phyloP scores from a whole-genome alignment of 2,888 invertebrate genomes.

The Oscheius sp. region DNA sequence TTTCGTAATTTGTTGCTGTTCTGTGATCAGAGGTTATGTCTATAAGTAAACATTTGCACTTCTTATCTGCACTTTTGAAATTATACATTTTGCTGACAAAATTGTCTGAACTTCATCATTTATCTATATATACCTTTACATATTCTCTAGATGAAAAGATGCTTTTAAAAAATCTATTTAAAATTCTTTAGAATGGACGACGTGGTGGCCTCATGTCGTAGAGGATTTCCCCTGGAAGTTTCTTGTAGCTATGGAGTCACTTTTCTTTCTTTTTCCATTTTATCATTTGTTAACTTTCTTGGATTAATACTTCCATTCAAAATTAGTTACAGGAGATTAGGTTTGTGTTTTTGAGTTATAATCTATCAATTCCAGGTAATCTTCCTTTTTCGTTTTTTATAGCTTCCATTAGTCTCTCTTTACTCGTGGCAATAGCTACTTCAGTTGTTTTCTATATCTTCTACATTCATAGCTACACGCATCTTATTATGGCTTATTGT shows the following conservation, averaged over 20 bases:
- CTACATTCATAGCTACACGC: constrained; percentile 50
- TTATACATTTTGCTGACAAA: neutral
- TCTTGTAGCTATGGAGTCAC: constrained; percentile 34
- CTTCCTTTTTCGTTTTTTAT: constrained; percentile 41
- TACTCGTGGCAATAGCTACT: constrained; percentile 40
- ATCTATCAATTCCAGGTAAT: neutral
- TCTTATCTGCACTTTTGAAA: constrained; percentile 4
- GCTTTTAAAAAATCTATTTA: too few species aligned
- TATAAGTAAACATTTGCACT: neutral
- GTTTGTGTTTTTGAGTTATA: constrained; percentile 12
- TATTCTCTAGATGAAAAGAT: too few species aligned
- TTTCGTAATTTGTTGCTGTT: neutral
- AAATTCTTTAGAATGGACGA: constrained; percentile 11
- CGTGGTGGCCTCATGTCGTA: constrained; percentile 25
- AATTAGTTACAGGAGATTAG: constrained; percentile 32
- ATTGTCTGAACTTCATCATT: neutral
- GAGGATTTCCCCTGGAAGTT: constrained; percentile 29
- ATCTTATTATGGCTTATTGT: constrained; percentile 43
- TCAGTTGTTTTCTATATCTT: constrained; percentile 49
- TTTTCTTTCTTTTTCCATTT: constrained; percentile 39
- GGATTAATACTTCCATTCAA: constrained; percentile 40
- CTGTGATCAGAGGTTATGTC: neutral
- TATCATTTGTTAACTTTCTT: constrained; percentile 41
- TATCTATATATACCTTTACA: neutral
- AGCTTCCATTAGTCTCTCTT: constrained; percentile 15